phyloP scores from a whole-genome alignment of 30 jellyfish, hydroid and myxozoan species.

The Aurelia sp. region DNA sequence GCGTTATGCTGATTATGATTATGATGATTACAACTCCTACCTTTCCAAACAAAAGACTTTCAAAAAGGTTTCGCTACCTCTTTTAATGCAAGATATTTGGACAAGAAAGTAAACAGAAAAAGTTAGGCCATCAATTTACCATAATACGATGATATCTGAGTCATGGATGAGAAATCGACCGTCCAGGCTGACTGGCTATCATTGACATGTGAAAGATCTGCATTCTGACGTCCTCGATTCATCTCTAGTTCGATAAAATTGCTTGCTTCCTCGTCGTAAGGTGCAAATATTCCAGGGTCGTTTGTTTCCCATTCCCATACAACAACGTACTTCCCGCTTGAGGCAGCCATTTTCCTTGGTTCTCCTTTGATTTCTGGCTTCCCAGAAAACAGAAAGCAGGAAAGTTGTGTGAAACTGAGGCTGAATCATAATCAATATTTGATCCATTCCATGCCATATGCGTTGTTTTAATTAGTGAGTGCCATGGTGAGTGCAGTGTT shows the following conservation, averaged over 20 bases:
- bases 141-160: not conserved
- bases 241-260: slow-evolving; percentile 21
- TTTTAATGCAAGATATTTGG: too few species aligned
- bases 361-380: not conserved
- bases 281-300: slow-evolving; percentile 38
- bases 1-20: too few species aligned
- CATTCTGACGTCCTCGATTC: not conserved
- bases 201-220: slow-evolving; percentile 23
- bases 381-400: too few species aligned
- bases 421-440: too few species aligned
- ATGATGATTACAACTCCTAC: too few species aligned
- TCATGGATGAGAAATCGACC: slow-evolving; percentile 14
- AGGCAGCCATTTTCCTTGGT: slow-evolving; percentile 22
- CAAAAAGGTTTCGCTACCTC: too few species aligned
- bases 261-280: slow-evolving; percentile 43
- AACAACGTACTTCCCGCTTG: not conserved
- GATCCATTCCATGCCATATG: too few species aligned
- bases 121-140: not conserved
- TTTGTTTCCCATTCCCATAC: slow-evolving; percentile 66
- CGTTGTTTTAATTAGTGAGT: too few species aligned
- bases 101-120: too few species aligned
- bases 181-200: slow-evolving; percentile 37
- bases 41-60: too few species aligned
- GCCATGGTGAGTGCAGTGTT: too few species aligned
- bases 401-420: not conserved